Conservation (phyloP, 2,888 invertebrate species). For the Apodemia mormo region DNA sequence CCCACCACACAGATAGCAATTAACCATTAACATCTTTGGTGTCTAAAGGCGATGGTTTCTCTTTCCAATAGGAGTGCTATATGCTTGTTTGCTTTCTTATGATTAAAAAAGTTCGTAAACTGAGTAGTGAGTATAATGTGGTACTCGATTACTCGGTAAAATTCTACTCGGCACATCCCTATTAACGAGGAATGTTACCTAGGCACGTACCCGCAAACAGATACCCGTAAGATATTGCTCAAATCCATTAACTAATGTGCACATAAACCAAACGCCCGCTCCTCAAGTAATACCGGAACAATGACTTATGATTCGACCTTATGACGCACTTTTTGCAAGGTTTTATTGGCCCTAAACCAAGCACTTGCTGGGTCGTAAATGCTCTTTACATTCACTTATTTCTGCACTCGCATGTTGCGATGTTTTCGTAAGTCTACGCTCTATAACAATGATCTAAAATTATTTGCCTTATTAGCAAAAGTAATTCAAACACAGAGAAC, state of each 20-base stretch:
- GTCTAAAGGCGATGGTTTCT: too few species aligned
- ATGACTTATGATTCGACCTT: slow-evolving; percentile 69
- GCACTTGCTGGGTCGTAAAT: slow-evolving; percentile 53
- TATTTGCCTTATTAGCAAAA: too few species aligned
- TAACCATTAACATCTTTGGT: too few species aligned
- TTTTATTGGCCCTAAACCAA: slow-evolving; percentile 67
- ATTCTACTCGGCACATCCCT: background rate
- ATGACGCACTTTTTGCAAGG: slow-evolving; percentile 65
- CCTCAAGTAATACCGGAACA: slow-evolving; percentile 52
- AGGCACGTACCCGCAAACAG: slow-evolving; percentile 36
- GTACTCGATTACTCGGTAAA: too few species aligned
- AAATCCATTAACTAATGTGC: slow-evolving; percentile 73
- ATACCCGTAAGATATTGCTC: slow-evolving; percentile 56
- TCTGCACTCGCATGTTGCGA: slow-evolving; percentile 34
- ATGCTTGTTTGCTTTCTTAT: too few species aligned
- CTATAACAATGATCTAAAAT: too few species aligned
- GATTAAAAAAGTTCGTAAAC: too few species aligned
- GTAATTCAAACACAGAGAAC: too few species aligned
- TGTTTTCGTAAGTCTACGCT: background rate
- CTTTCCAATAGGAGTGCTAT: too few species aligned
- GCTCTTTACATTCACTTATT: slow-evolving; percentile 42
- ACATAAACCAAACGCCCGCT: slow-evolving; percentile 53
- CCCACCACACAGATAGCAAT: too few species aligned
- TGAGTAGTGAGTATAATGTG: background rate
- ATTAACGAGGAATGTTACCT: background rate